A percentile compares a stretch with the other conserved stretches of the same genome.
Evolutionary conservation across 2,113 vertebrate species (phyloP).

Genomic region (Paratilapia polleni): DNA sequence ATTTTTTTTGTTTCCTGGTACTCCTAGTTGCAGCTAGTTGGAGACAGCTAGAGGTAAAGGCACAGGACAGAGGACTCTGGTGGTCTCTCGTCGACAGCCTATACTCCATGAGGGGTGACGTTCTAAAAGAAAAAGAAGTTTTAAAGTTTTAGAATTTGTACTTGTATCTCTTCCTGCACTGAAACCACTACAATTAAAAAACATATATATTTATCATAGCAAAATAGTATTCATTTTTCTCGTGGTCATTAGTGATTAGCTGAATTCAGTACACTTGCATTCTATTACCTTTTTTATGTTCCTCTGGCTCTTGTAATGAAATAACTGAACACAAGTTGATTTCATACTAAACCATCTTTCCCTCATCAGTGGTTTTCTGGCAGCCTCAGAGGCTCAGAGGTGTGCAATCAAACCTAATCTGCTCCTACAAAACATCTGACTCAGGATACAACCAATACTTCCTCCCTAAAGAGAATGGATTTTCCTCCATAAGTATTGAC

Average conservation of each 20-base stretch:
- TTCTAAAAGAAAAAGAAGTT: too few relatives aligned
- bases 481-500: not conserved
- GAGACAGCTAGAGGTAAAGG: too few relatives aligned
- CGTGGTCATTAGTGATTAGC: not conserved
- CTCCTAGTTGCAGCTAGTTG: too few relatives aligned
- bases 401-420: constrained; percentile 20
- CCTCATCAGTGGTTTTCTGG: not conserved
- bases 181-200: too few relatives aligned
- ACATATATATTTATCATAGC: too few relatives aligned
- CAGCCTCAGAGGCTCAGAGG: constrained; percentile 5
- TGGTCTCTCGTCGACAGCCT: too few relatives aligned
- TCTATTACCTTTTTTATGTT: not conserved
- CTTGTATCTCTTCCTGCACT: too few relatives aligned
- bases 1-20: too few relatives aligned
- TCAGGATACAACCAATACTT: not conserved
- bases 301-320: not conserved
- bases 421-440: not conserved
- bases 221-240: too few relatives aligned
- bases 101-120: too few relatives aligned
- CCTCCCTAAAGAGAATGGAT: not conserved
- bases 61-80: too few relatives aligned
- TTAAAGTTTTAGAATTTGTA: too few relatives aligned
- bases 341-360: not conserved
- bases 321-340: not conserved
- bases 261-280: not conserved